Evolutionary conservation across 2,113 vertebrate genomes (phyloP).

Genomic region (Hippocampus guttulatus): DNA sequence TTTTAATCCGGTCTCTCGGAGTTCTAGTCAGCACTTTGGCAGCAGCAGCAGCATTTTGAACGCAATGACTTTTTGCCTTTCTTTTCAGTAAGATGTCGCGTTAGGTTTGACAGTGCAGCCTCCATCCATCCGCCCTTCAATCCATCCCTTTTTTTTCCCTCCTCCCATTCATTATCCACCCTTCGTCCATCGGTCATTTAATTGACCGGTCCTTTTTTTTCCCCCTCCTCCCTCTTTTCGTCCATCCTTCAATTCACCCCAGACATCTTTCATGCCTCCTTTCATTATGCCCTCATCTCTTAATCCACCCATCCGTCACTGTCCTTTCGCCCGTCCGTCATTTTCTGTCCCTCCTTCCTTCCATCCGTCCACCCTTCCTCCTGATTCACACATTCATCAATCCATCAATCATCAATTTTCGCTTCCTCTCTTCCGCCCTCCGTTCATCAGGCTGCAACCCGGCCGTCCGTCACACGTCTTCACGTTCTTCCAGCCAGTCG

Average conservation of each 20-base stretch:
- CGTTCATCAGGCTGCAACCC: neutral
- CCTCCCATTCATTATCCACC: conserved; percentile 1
- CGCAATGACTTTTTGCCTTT: too few relatives aligned
- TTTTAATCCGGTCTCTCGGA: too few relatives aligned
- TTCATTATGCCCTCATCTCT: neutral
- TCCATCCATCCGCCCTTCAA: too few relatives aligned
- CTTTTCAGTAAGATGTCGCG: too few relatives aligned
- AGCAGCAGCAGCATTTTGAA: too few relatives aligned
- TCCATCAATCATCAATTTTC: neutral
- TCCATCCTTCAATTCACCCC: neutral
- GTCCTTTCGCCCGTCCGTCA: neutral
- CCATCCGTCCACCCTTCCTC: neutral
- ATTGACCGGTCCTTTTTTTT: neutral
- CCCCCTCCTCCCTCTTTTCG: neutral
- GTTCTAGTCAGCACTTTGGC: too few relatives aligned
- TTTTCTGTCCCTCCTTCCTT: neutral
- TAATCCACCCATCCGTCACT: neutral
- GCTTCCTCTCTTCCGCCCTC: neutral
- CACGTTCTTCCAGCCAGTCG: neutral
- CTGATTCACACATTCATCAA: neutral
- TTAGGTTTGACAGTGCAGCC: too few relatives aligned
- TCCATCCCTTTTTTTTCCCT: neutral
- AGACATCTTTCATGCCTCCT: neutral
- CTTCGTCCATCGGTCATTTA: neutral
- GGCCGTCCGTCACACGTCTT: neutral